These are phyloP conservation scores for Garrulus glandarius DNA, from an alignment of 2,797 vertebrate genomes.

Conservation along the genomic window DNA sequence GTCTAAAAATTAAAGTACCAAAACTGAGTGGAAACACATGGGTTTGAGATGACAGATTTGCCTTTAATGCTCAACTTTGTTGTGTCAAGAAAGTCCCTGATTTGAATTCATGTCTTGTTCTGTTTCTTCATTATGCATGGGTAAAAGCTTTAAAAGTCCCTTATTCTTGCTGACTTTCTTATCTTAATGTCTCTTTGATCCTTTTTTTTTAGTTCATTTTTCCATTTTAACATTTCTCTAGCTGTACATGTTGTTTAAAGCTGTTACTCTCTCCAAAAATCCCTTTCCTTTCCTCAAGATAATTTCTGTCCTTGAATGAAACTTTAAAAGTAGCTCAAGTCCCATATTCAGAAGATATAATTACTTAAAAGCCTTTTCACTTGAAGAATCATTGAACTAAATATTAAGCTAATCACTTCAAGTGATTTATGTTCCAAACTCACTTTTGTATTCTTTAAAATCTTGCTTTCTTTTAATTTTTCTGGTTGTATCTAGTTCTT, in stretches of 20 bases:
- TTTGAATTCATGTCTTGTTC: conserved; percentile 46
- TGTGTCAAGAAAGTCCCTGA: conserved; percentile 35
- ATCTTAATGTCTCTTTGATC: conserved; percentile 57
- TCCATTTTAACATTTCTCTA: conserved; percentile 24
- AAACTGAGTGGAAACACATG: neutral
- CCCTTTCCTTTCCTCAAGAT: conserved; percentile 7
- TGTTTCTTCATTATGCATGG: neutral
- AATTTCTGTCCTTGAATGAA: conserved; percentile 49
- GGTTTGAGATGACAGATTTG: conserved; percentile 6
- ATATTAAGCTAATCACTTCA: neutral
- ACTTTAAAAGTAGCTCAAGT: conserved; percentile 5
- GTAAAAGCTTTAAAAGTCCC: conserved; percentile 21
- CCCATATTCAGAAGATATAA: neutral
- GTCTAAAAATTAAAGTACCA: conserved; percentile 4
- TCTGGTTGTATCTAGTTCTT: neutral
- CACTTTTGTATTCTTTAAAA: neutral
- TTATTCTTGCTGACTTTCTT: conserved; percentile 26
- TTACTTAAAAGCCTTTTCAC: neutral
- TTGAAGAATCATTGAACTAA: neutral
- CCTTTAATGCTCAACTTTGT: conserved; percentile 22
- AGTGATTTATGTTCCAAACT: neutral
- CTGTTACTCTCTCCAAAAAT: conserved; percentile 20
- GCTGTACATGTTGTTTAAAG: conserved; percentile 20
- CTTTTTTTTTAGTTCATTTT: neutral
- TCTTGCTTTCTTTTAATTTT: neutral